phyloP scores from a whole-genome alignment of 2,888 invertebrate species.

The Crossocerus cetratus region DNA sequence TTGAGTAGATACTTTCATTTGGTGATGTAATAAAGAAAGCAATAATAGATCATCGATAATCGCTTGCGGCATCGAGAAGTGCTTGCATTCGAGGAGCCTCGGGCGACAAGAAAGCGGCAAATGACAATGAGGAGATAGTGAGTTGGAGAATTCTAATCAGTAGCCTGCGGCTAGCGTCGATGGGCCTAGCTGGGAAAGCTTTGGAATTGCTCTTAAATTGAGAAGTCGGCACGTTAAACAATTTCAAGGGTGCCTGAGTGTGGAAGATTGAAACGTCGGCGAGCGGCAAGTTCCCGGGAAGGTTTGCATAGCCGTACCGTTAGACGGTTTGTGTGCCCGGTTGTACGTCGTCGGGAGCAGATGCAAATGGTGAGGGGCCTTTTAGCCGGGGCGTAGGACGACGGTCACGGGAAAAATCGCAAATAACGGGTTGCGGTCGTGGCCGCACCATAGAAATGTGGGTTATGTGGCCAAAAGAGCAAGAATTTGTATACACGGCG shows the following conservation, averaged over 20 bases:
- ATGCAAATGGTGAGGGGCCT: slow-evolving; percentile 61
- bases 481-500: slow-evolving; percentile 75
- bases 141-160: slow-evolving; percentile 1
- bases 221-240: slow-evolving; percentile 10
- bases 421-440: slow-evolving; percentile 75
- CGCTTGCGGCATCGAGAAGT: not conserved
- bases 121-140: not conserved
- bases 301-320: slow-evolving; percentile 61
- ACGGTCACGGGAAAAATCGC: slow-evolving; percentile 63
- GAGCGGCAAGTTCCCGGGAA: slow-evolving; percentile 30
- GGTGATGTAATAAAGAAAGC: not conserved
- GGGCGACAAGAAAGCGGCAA: not conserved
- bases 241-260: slow-evolving; percentile 5
- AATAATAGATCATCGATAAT: slow-evolving; percentile 17
- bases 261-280: slow-evolving; percentile 56
- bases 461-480: slow-evolving; percentile 75
- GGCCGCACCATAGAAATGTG: slow-evolving; percentile 72
- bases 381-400: slow-evolving; percentile 46
- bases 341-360: slow-evolving; percentile 55
- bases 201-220: not conserved
- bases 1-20: no score
- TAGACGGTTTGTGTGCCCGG: slow-evolving; percentile 45
- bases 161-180: no score
- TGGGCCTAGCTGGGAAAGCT: no score
- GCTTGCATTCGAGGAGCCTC: slow-evolving; percentile 4